These are phyloP conservation scores for Nibea albiflora DNA, from an alignment of 2,113 vertebrate species.

Conservation along the genomic window DNA sequence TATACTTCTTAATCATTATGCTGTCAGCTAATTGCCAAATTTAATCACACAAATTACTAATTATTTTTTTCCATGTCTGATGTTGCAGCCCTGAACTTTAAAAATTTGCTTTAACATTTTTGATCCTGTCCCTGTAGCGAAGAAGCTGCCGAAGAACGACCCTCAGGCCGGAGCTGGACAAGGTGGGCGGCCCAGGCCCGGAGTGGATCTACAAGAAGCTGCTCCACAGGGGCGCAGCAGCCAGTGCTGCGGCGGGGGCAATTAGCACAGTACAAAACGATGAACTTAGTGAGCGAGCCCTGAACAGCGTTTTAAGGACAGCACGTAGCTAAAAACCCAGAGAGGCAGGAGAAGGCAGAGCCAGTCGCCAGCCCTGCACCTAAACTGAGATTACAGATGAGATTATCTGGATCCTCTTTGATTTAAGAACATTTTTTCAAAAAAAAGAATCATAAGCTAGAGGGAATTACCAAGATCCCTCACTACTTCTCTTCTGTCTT, in stretches of 20 bases:
- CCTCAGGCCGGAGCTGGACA: constrained; percentile 86
- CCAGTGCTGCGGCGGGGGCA: constrained; percentile 89
- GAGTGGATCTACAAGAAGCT: constrained; percentile 93
- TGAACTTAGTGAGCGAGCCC: constrained; percentile 70
- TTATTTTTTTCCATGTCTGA: background rate
- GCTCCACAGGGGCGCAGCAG: constrained; percentile 86
- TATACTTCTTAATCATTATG: background rate
- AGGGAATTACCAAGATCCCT: constrained; percentile 80
- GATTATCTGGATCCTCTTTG: constrained; percentile 75
- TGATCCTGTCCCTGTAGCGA: constrained; percentile 83
- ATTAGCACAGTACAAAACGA: constrained; percentile 86
- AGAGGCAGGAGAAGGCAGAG: constrained; percentile 68
- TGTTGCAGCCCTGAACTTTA: background rate
- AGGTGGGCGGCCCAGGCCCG: constrained; percentile 87
- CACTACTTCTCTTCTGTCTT: constrained; percentile 60
- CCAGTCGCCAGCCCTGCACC: constrained; percentile 83
- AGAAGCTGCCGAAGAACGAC: constrained; percentile 96
- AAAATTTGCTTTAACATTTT: background rate
- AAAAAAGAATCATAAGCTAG: constrained; percentile 87
- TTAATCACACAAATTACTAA: background rate
- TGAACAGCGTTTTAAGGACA: constrained; percentile 68
- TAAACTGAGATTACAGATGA: constrained; percentile 81
- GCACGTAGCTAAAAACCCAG: constrained; percentile 69
- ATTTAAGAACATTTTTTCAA: constrained; percentile 76
- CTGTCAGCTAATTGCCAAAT: background rate